phyloP scores from a whole-genome alignment of 2,888 invertebrate genomes.

The Rhimphoctona megacephalus region DNA sequence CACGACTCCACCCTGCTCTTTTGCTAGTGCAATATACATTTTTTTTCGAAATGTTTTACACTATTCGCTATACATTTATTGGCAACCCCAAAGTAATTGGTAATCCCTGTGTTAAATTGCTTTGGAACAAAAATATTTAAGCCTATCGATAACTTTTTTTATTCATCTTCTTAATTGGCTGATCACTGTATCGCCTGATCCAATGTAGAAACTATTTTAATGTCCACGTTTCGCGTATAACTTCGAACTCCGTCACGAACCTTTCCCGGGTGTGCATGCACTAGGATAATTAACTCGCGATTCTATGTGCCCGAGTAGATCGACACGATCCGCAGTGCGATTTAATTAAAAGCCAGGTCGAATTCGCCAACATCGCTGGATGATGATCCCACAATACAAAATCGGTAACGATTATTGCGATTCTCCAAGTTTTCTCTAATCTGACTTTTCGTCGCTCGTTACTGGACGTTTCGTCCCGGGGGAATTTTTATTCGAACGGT shows the following conservation, averaged over 20 bases:
- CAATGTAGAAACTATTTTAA: slow-evolving; percentile 29
- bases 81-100: slow-evolving; percentile 7
- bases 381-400: slow-evolving; percentile 8
- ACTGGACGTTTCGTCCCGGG: too few species aligned
- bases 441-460: neutral
- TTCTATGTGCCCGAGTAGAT: slow-evolving; percentile 20
- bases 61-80: neutral
- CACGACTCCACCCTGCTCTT: slow-evolving; percentile 67
- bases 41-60: slow-evolving; percentile 6
- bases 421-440: slow-evolving; percentile 18
- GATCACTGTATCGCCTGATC: slow-evolving; percentile 34
- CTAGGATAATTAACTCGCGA: slow-evolving; percentile 59
- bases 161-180: slow-evolving; percentile 18
- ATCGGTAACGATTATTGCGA: slow-evolving; percentile 15
- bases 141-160: neutral
- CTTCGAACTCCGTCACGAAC: slow-evolving; percentile 61
- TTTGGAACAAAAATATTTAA: neutral
- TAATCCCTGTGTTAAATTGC: neutral
- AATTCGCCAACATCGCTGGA: slow-evolving; percentile 16
- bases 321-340: slow-evolving; percentile 59
- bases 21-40: neutral
- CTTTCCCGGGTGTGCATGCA: slow-evolving; percentile 54
- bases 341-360: slow-evolving; percentile 59
- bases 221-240: slow-evolving; percentile 31
- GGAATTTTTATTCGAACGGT: neutral